These are phyloP conservation scores for Gastrophysa polygoni DNA, from an alignment of 2,888 invertebrate genomes.

Conservation along the genomic window DNA sequence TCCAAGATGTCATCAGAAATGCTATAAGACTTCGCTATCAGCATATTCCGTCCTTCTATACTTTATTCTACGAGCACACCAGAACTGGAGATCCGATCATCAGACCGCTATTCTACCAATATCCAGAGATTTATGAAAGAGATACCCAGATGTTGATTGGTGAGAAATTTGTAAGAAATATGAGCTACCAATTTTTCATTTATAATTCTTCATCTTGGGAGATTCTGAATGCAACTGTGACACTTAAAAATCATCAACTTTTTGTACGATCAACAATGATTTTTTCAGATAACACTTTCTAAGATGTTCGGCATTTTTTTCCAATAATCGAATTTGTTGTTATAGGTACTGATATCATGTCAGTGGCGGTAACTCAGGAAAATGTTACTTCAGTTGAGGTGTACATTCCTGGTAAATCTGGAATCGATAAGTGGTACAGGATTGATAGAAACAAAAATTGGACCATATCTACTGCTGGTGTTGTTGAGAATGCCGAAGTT, in stretches of 20 bases:
- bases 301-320: neutral
- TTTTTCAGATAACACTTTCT: too few relatives aligned
- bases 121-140: constrained; percentile 77
- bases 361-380: constrained; percentile 81
- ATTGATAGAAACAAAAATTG: constrained; percentile 29
- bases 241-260: too few relatives aligned
- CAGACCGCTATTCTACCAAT: constrained; percentile 87
- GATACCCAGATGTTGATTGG: constrained; percentile 79
- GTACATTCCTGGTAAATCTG: constrained; percentile 80
- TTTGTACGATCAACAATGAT: too few relatives aligned
- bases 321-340: constrained; percentile 21
- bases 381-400: constrained; percentile 75
- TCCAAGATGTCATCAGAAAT: constrained; percentile 64
- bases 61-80: constrained; percentile 87
- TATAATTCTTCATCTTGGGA: too few relatives aligned
- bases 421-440: constrained; percentile 71
- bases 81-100: constrained; percentile 84
- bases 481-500: constrained; percentile 20
- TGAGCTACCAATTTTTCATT: too few relatives aligned
- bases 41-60: constrained; percentile 88
- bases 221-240: too few relatives aligned
- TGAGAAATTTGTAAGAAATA: constrained; percentile 53
- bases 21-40: constrained; percentile 80
- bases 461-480: constrained; percentile 8
- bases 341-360: constrained; percentile 78